Conservation (phyloP, 37 sponge, comb jelly and placozoan species). For the Dysidea cf. avara region DNA sequence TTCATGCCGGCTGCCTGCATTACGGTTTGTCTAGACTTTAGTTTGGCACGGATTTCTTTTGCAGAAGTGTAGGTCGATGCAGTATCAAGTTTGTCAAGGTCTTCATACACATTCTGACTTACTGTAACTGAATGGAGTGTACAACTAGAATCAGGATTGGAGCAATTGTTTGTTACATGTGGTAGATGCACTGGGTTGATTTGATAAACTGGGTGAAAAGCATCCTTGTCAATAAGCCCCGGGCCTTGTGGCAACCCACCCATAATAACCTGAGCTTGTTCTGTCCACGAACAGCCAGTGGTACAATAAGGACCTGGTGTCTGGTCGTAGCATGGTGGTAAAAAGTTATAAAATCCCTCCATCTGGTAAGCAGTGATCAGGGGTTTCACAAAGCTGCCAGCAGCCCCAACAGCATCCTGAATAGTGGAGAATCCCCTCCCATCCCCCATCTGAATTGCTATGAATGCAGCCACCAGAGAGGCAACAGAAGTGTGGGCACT, state of each 20-base stretch:
- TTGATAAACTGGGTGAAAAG: constrained; percentile 74
- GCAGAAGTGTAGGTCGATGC: constrained; percentile 68
- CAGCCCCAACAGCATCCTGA: constrained; percentile 1
- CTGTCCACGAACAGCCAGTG: constrained; percentile 54
- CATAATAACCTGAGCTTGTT: constrained; percentile 42
- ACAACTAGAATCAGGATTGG: constrained; percentile 28
- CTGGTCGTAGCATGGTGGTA: constrained; percentile 73
- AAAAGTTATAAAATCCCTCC: constrained; percentile 75
- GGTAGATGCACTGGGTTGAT: constrained; percentile 76
- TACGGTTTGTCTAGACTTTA: constrained; percentile 69
- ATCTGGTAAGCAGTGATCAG: constrained; percentile 55
- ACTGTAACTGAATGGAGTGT: constrained; percentile 40
- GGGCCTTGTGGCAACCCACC: constrained; percentile 32
- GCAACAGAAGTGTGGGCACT: constrained; percentile 56
- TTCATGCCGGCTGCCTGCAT: constrained; percentile 59
- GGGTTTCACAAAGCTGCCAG: constrained; percentile 50
- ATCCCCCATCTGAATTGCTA: constrained; percentile 14
- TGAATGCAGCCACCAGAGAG: constrained; percentile 23
- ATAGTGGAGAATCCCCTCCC: background rate
- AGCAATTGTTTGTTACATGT: constrained; percentile 62
- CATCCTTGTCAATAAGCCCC: constrained; percentile 46
- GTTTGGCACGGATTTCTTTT: constrained; percentile 67
- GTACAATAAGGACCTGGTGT: constrained; percentile 52
- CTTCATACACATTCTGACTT: constrained; percentile 57
- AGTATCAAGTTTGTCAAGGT: constrained; percentile 55